Percentiles rank a stretch among this genome's conserved stretches.
Conservation (phyloP, 2,113 vertebrate genomes). For the Albula goreensis region DNA sequence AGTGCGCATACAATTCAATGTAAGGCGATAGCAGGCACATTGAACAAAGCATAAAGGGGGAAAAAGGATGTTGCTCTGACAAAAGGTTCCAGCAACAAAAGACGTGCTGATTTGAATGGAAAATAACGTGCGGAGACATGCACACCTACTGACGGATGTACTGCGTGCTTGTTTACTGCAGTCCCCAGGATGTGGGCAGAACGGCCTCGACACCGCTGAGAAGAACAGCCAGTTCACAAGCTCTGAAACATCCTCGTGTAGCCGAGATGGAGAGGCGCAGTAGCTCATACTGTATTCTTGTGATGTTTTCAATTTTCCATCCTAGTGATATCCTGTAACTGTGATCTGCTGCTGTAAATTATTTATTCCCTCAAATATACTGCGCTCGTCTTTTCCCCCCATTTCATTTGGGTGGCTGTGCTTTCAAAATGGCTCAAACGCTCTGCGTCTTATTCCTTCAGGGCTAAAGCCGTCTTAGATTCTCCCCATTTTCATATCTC, state of each 20-base stretch:
- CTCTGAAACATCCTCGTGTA: constrained; percentile 11
- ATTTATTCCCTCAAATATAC: not conserved
- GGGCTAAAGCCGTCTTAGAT: not conserved
- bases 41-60: constrained; percentile 45
- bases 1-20: constrained; percentile 27
- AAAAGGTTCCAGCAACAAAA: constrained; percentile 43
- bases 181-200: constrained; percentile 9
- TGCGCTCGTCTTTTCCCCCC: not conserved
- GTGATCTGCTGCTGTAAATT: not conserved
- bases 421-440: not conserved
- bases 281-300: not conserved
- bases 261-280: constrained; percentile 31
- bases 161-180: not conserved
- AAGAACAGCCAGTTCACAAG: not conserved
- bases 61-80: constrained; percentile 11
- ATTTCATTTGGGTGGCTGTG: not conserved
- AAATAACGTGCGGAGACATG: constrained; percentile 28
- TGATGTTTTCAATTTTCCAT: not conserved
- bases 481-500: not conserved
- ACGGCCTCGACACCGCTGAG: not conserved
- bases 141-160: constrained; percentile 11
- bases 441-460: not conserved
- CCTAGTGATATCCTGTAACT: not conserved
- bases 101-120: constrained; percentile 46
- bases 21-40: constrained; percentile 52